A percentile compares a stretch with the other conserved stretches of the same genome.
Conservation (phyloP, 1,140 invertebrate species). For the Euwallacea fornicatus region DNA sequence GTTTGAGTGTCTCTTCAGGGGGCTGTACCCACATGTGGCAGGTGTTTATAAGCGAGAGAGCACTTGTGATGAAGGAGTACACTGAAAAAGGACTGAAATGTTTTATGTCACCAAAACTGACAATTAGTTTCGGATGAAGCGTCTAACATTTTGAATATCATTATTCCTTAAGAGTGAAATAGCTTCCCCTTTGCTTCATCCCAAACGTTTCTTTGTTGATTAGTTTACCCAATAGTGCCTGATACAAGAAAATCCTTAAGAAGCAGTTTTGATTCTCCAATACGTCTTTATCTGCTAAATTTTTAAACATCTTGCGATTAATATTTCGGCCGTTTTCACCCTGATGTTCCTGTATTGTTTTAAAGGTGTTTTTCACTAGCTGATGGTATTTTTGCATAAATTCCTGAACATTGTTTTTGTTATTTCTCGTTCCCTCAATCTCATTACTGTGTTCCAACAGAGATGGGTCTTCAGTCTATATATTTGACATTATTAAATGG, state of each 20-base stretch:
- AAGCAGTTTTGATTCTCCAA: conserved; percentile 28
- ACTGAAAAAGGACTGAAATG: conserved; percentile 18
- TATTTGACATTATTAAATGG: not conserved
- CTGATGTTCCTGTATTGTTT: conserved; percentile 5
- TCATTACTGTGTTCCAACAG: conserved; percentile 10
- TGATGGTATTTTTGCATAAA: conserved; percentile 22
- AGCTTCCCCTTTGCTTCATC: too few relatives aligned
- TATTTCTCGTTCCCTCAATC: conserved; percentile 30
- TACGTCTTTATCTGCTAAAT: not conserved
- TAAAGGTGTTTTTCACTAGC: conserved; percentile 8
- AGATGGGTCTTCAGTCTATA: not conserved
- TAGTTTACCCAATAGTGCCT: conserved; percentile 27
- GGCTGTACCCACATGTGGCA: conserved; percentile 16
- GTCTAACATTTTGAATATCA: too few relatives aligned
- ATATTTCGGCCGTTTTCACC: not conserved
- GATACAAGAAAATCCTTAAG: conserved; percentile 19
- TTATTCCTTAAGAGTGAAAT: too few relatives aligned
- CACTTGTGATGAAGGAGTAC: conserved; percentile 29
- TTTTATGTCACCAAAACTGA: not conserved
- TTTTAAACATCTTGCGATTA: not conserved
- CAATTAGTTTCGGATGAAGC: too few relatives aligned
- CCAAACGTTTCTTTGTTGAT: not conserved
- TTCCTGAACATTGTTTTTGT: conserved; percentile 7
- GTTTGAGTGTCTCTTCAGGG: not conserved
- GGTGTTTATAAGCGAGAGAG: conserved; percentile 17